phyloP scores from a whole-genome alignment of 2,888 invertebrate genomes.

The Pristionchus maxplancki region DNA sequence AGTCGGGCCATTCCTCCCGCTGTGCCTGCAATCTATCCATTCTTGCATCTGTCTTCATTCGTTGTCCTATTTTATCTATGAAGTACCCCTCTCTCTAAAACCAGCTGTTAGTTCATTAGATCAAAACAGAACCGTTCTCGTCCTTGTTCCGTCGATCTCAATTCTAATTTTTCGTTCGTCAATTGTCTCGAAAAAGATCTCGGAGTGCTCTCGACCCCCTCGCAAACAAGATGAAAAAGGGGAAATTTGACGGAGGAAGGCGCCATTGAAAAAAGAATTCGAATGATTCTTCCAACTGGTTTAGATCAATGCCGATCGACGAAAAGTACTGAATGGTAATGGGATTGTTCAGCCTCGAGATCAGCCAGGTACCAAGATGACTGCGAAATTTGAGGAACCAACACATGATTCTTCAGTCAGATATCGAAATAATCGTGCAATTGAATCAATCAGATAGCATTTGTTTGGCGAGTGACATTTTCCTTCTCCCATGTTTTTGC shows the following conservation, averaged over 20 bases:
- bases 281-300: slow-evolving; percentile 30
- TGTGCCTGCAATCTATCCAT: slow-evolving; percentile 82
- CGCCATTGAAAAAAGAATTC: not conserved
- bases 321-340: not conserved
- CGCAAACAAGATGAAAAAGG: not conserved
- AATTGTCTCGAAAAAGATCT: slow-evolving; percentile 1
- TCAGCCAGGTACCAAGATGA: not conserved
- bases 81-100: not conserved
- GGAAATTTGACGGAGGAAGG: not conserved
- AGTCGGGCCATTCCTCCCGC: slow-evolving; percentile 98
- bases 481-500: not conserved
- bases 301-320: not conserved
- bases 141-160: not conserved
- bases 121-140: not conserved
- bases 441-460: not conserved
- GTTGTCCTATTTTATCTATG: not conserved
- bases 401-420: not conserved
- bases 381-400: not conserved
- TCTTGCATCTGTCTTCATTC: not conserved
- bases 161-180: not conserved
- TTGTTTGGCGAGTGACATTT: not conserved
- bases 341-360: not conserved
- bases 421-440: not conserved
- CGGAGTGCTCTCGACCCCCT: not conserved
- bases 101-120: not conserved